phyloP scores from a whole-genome alignment of 1,140 invertebrate species.

The Odontomachus brunneus region DNA sequence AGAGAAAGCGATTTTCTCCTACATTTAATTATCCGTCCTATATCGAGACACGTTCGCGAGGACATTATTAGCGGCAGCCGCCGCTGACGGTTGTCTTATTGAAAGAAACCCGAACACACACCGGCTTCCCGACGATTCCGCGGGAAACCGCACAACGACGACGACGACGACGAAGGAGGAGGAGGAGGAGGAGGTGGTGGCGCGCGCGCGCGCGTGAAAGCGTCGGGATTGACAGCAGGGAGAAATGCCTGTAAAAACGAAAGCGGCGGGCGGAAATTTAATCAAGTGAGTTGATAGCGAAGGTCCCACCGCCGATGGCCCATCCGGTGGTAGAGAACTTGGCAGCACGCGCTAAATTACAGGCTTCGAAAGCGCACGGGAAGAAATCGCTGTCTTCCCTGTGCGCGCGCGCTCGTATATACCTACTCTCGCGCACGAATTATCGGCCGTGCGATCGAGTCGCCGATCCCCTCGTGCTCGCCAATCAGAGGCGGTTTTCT shows the following conservation, averaged over 20 bases:
- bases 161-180: neutral
- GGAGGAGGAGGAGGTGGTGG: neutral
- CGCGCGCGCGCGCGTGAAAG: conserved; percentile 35
- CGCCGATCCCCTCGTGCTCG: conserved; percentile 43
- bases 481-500: conserved; percentile 64
- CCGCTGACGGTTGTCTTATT: neutral
- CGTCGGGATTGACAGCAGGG: conserved; percentile 46
- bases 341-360: conserved; percentile 65
- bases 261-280: conserved; percentile 61
- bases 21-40: conserved; percentile 34
- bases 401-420: conserved; percentile 27
- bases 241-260: conserved; percentile 52
- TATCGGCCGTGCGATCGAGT: conserved; percentile 59
- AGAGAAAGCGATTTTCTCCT: conserved; percentile 48
- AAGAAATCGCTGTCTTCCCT: conserved; percentile 60
- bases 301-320: conserved; percentile 58
- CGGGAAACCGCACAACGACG: neutral
- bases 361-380: conserved; percentile 41
- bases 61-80: conserved; percentile 19
- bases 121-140: neutral
- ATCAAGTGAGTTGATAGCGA: conserved; percentile 54
- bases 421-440: conserved; percentile 55
- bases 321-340: conserved; percentile 58
- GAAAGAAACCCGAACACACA: too few relatives aligned
- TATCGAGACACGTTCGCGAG: neutral